phyloP scores from a whole-genome alignment of 2,888 invertebrate species.

The Rhodophaea formosa region DNA sequence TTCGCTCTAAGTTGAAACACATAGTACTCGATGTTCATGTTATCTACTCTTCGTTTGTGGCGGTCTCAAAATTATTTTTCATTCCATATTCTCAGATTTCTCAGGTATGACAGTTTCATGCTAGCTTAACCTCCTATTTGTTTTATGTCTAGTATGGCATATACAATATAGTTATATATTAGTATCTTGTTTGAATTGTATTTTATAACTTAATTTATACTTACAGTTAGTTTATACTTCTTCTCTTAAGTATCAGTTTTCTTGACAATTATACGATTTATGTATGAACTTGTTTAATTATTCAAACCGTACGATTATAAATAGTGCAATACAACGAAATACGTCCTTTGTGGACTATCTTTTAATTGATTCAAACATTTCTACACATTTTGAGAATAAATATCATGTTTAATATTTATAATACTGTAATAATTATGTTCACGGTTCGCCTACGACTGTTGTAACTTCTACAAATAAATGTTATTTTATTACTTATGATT shows the following conservation, averaged over 20 bases:
- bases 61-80: too few relatives aligned
- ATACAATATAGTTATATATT: slow-evolving; percentile 7
- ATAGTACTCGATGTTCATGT: too few relatives aligned
- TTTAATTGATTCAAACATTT: neutral
- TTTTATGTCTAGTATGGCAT: slow-evolving; percentile 8
- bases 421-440: neutral
- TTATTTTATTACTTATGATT: slow-evolving; percentile 46
- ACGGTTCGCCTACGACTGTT: neutral
- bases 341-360: neutral
- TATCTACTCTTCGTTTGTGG: too few relatives aligned
- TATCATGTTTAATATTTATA: neutral
- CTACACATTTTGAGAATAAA: neutral
- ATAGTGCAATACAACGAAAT: slow-evolving; percentile 10
- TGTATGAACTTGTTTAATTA: neutral
- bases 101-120: neutral
- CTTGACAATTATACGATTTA: neutral
- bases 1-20: too few relatives aligned
- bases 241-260: neutral
- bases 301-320: neutral
- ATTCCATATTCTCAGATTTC: too few relatives aligned
- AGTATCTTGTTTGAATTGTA: slow-evolving; percentile 8
- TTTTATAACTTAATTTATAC: neutral
- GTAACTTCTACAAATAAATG: slow-evolving; percentile 41
- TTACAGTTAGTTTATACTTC: too few relatives aligned
- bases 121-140: neutral